phyloP scores from a whole-genome alignment of 1,140 invertebrate species.

The Drosophila kanapiae region DNA sequence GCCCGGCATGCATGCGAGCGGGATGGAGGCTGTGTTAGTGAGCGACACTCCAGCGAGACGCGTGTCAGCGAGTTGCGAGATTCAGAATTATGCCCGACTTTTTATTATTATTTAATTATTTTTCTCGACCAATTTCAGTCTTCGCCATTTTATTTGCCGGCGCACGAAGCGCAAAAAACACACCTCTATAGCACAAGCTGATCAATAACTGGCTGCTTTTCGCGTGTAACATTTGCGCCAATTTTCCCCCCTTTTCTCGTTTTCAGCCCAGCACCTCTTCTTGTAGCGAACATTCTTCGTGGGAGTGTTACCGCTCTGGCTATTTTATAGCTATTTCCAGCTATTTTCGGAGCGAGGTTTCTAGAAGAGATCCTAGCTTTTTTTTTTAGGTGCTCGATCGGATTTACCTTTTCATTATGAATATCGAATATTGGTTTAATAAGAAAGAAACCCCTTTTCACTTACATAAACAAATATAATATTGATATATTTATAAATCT shows the following conservation, averaged over 20 bases:
- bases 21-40: conserved; percentile 14
- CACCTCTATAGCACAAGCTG: conserved; percentile 3
- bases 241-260: conserved; percentile 34
- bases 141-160: conserved; percentile 9
- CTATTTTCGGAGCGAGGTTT: not conserved
- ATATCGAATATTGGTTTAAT: not conserved
- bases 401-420: not conserved
- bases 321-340: not conserved
- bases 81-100: conserved; percentile 45
- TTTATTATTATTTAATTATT: conserved; percentile 39
- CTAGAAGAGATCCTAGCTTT: not conserved
- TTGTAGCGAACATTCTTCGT: conserved; percentile 19
- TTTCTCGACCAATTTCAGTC: conserved; percentile 8
- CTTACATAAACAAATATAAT: no score
- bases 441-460: no score
- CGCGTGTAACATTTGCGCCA: conserved; percentile 49
- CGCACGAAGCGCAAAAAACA: not conserved
- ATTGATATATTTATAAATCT: no score
- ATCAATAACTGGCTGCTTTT: conserved; percentile 23
- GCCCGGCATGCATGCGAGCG: conserved; percentile 13
- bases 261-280: conserved; percentile 19
- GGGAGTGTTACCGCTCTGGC: not conserved
- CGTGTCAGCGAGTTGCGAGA: conserved; percentile 26
- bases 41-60: conserved; percentile 22
- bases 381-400: not conserved